These are phyloP conservation scores for Meteorus colon DNA, from an alignment of 2,888 invertebrate genomes.

Conservation along the genomic window DNA sequence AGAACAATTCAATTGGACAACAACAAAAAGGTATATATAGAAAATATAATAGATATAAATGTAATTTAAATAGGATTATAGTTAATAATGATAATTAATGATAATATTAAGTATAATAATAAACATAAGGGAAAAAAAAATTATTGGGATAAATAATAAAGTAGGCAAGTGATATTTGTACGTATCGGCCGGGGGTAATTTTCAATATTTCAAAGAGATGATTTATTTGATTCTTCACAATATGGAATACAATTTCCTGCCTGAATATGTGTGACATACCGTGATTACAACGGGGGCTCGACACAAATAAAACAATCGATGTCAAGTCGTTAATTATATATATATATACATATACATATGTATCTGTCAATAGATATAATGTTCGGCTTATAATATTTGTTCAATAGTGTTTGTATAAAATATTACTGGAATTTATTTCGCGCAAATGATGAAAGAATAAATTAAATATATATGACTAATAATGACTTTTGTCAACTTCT, in stretches of 20 bases:
- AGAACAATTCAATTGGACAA: slow-evolving; percentile 7
- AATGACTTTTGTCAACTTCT: slow-evolving; percentile 22
- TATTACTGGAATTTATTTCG: slow-evolving; percentile 2
- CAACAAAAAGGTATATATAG: slow-evolving; percentile 32
- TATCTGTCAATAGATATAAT: not conserved
- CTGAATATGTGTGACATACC: not conserved
- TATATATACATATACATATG: not conserved
- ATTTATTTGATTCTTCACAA: slow-evolving; percentile 23
- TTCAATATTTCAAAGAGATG: slow-evolving; percentile 48
- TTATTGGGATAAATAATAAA: slow-evolving; percentile 23
- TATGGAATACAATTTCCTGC: slow-evolving; percentile 4
- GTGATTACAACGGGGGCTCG: not conserved
- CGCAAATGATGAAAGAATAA: not conserved
- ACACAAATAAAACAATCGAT: slow-evolving; percentile 20
- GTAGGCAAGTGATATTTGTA: slow-evolving; percentile 56
- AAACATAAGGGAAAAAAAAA: not conserved
- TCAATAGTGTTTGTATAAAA: slow-evolving; percentile 16
- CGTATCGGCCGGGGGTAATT: slow-evolving; percentile 51
- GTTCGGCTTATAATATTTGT: slow-evolving; percentile 12
- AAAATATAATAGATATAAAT: slow-evolving; percentile 37
- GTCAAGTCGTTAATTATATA: slow-evolving; percentile 18
- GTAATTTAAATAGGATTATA: slow-evolving; percentile 39
- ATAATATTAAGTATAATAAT: slow-evolving; percentile 21
- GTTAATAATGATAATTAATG: slow-evolving; percentile 9
- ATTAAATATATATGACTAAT: not conserved